Conservation (phyloP, 2,888 invertebrate species). For the Ophonus ardosiacus region DNA sequence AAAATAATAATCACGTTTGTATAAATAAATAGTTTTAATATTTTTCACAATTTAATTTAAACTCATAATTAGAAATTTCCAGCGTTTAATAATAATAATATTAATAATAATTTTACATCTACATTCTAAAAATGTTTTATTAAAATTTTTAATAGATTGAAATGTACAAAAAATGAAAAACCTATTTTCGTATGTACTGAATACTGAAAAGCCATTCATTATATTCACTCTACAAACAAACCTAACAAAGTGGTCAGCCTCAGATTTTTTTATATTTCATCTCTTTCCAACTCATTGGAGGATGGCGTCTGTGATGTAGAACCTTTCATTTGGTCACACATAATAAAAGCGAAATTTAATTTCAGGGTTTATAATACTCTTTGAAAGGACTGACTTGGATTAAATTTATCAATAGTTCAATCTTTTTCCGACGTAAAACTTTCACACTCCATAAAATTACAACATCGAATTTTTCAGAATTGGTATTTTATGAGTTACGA, state of each 20-base stretch:
- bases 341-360: slow-evolving; percentile 41
- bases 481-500: slow-evolving; percentile 21
- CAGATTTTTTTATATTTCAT: not conserved
- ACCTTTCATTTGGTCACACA: slow-evolving; percentile 25
- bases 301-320: not conserved
- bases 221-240: slow-evolving; percentile 44
- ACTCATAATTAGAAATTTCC: slow-evolving; percentile 11
- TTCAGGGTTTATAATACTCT: slow-evolving; percentile 18
- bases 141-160: slow-evolving; percentile 34
- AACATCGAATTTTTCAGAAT: slow-evolving; percentile 19
- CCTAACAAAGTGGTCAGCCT: slow-evolving; percentile 25
- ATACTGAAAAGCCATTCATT: slow-evolving; percentile 21
- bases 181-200: slow-evolving; percentile 5
- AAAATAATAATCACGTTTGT: slow-evolving; percentile 12
- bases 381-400: slow-evolving; percentile 15
- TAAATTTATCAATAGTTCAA: slow-evolving; percentile 47
- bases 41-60: slow-evolving; percentile 1
- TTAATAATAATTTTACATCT: no score
- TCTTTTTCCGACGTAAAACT: slow-evolving; percentile 35
- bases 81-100: no score
- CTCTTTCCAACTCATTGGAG: not conserved
- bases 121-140: slow-evolving; percentile 34
- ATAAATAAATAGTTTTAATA: not conserved
- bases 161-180: slow-evolving; percentile 30
- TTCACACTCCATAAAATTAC: slow-evolving; percentile 50